Evolutionary conservation across 2,113 vertebrate species (phyloP).

Genomic region (Nibea albiflora): DNA sequence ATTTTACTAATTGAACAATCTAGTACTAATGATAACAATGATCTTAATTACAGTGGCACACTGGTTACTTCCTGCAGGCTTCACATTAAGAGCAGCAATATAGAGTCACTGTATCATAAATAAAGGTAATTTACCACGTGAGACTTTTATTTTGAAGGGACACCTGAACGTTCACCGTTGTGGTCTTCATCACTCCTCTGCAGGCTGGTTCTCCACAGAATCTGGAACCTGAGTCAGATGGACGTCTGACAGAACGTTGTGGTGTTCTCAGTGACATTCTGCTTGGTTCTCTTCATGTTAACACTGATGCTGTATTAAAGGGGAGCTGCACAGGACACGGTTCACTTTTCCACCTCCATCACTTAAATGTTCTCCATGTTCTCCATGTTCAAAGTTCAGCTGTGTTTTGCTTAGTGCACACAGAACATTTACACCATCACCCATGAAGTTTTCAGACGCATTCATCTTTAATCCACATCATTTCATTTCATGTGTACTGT

Average conservation of each 20-base stretch:
- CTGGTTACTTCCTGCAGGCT: neutral
- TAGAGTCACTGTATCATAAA: neutral
- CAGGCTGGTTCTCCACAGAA: slow-evolving; percentile 3
- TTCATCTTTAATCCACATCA: too few relatives aligned
- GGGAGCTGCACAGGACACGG: slow-evolving; percentile 12
- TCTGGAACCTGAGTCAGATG: neutral
- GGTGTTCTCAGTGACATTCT: slow-evolving; percentile 8
- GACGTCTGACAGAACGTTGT: neutral
- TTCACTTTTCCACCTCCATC: neutral
- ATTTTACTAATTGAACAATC: too few relatives aligned
- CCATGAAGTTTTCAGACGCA: too few relatives aligned
- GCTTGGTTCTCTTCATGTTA: neutral
- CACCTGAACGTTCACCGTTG: too few relatives aligned
- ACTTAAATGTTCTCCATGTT: neutral
- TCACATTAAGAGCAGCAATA: neutral
- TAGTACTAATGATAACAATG: too few relatives aligned
- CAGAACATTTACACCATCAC: too few relatives aligned
- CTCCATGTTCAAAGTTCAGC: too few relatives aligned
- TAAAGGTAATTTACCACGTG: neutral
- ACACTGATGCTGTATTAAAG: neutral
- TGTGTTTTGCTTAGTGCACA: too few relatives aligned
- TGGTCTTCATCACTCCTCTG: neutral
- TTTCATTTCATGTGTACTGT: too few relatives aligned
- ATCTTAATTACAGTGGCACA: neutral
- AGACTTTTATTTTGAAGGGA: neutral